These are phyloP conservation scores for Halocynthia roretzi DNA, from an alignment of 23 tunicate genomes.

Conservation along the genomic window DNA sequence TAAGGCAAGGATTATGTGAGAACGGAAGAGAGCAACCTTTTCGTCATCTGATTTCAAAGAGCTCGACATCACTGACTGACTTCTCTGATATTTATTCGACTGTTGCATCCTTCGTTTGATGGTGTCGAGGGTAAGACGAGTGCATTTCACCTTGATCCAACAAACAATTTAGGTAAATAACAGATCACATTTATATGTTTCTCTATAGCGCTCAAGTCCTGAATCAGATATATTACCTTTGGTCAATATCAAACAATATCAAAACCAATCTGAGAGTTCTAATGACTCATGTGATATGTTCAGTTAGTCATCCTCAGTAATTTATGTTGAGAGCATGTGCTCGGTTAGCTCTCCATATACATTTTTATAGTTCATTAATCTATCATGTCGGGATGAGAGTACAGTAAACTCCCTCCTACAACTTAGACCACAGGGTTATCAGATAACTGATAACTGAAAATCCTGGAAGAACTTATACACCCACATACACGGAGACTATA, in stretches of 20 bases:
- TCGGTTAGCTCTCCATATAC: no score
- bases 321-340: no score
- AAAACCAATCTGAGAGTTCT: not conserved
- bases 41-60: constrained; percentile 36
- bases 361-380: no score
- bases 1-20: constrained; percentile 79
- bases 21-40: constrained; percentile 55
- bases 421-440: not conserved
- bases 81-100: constrained; percentile 52
- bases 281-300: not conserved
- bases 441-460: not conserved
- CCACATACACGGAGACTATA: no score
- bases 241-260: not conserved
- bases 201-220: not conserved
- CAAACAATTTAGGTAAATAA: constrained; percentile 5
- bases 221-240: not conserved
- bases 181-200: not conserved
- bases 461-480: no score
- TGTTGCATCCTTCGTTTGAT: constrained; percentile 81
- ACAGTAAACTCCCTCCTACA: not conserved
- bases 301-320: no score
- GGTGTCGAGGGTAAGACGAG: constrained; percentile 52
- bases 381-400: no score
- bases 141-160: constrained; percentile 46
- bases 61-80: constrained; percentile 32